Evolutionary conservation across 2,888 invertebrate species (phyloP), one percentile per base, ranked within the genome.

Genomic region (Spialia ferax): DNA sequence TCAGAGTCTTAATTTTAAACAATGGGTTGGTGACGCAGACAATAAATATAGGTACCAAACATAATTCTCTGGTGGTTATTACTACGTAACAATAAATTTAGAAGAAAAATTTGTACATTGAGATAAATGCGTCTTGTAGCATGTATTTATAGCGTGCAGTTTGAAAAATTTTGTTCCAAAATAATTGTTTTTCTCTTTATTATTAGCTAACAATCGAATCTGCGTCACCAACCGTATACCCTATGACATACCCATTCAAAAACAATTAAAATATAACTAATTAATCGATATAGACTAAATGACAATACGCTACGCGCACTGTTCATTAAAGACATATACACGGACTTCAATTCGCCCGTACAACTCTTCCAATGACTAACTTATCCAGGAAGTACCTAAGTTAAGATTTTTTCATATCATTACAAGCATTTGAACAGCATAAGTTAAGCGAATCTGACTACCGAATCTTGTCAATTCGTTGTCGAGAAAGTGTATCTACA

Each of bases 301-400:
- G 60, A 64, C 13, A 59, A 72, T 73, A 74, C 76, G 77, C 75
- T 72, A 71, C 57, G 76, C 79, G 74, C 73, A 76, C 74, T 66
- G 62, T 70, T 66, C 13, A 13, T 20, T 59, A 70, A 71, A 45
- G 74, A 77, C 77, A 80, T 76, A 76, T 76, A 79, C 54, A 65
- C 8, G n/a, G 69, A 70, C 71, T 68, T 69, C 69, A 69, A 69
- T 66, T 45, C 55, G 72, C 71, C 75, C 69, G 71, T 72, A 68
- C 72, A 45, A 35, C 69, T 70, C 73, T 71, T 70, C 67, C 70
- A 74, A 73, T 73, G 72, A 76, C 77, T 77, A 74, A 75, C 75
- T 75, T 77, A 79, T 18, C 7, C 54, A 29, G 68, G 69, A 75
- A 75, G 71, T 79, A 77, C 73, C 63, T 76, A 75, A 15, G 56